phyloP scores from a whole-genome alignment of 2,797 vertebrate genomes.

The Microctenopoma lineatum region DNA sequence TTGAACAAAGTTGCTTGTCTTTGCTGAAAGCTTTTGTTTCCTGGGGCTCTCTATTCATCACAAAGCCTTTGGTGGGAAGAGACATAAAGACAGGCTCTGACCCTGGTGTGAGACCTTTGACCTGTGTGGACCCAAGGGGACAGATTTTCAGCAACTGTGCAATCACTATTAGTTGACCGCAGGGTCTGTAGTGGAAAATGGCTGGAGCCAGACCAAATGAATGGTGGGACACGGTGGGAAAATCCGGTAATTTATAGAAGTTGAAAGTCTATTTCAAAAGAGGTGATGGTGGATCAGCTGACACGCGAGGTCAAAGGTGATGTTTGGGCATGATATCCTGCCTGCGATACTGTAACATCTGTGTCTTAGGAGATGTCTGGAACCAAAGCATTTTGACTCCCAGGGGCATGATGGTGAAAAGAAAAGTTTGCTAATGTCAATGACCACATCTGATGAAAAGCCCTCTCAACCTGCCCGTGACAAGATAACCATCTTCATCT shows the following conservation, averaged over 20 bases:
- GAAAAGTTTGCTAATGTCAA: conserved; percentile 80
- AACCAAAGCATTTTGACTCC: conserved; percentile 90
- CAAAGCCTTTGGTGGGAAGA: conserved; percentile 96
- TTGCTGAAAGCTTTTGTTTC: conserved; percentile 90
- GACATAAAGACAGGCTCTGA: conserved; percentile 89
- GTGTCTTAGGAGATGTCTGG: conserved; percentile 89
- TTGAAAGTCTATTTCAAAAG: conserved; percentile 97
- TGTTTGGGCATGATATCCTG: conserved; percentile 93
- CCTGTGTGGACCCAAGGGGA: conserved; percentile 92
- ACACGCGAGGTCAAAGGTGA: conserved; percentile 92
- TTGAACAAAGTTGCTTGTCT: conserved; percentile 93
- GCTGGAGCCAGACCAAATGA: conserved; percentile 80
- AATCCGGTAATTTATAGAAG: conserved; percentile 93
- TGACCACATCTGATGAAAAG: conserved; percentile 76
- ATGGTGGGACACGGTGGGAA: conserved; percentile 93
- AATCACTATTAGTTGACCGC: conserved; percentile 84
- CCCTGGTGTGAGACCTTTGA: conserved; percentile 94
- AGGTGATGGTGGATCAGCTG: conserved; percentile 92
- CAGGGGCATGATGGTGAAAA: conserved; percentile 73
- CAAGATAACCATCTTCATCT: conserved; percentile 39
- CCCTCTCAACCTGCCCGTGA: conserved; percentile 35
- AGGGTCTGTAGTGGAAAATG: conserved; percentile 86
- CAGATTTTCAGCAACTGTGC: conserved; percentile 90
- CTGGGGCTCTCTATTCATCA: conserved; percentile 96
- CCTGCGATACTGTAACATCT: conserved; percentile 99